A percentile compares a stretch with the other conserved stretches of the same genome.
phyloP scores from a whole-genome alignment of 2,797 vertebrate genomes.

The Phataginus tetradactyla region DNA sequence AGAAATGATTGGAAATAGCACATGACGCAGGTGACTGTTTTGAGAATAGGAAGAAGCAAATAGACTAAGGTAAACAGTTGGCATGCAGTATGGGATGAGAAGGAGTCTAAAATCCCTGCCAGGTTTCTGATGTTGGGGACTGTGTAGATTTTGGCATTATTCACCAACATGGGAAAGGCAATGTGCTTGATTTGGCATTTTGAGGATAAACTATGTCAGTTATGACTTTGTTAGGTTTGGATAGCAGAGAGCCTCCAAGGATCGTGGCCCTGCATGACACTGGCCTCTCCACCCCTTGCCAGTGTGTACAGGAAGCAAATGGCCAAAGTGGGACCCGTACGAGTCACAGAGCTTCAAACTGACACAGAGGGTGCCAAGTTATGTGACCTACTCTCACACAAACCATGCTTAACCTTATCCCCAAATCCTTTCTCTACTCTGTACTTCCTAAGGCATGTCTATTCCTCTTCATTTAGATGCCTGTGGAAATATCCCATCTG shows the following conservation, averaged over 20 bases:
- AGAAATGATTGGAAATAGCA: not conserved
- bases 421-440: not conserved
- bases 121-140: not conserved
- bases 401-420: not conserved
- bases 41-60: not conserved
- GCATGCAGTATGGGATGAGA: rapidly evolving
- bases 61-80: not conserved
- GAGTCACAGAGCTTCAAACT: not conserved
- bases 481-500: not conserved
- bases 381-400: not conserved
- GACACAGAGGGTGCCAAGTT: no score
- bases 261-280: not conserved
- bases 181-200: not conserved
- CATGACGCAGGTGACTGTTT: not conserved
- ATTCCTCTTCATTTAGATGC: not conserved
- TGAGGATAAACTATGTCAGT: not conserved
- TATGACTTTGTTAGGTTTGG: not conserved
- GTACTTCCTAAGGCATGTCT: not conserved
- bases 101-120: not conserved
- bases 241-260: not conserved
- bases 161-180: not conserved
- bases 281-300: not conserved
- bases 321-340: not conserved
- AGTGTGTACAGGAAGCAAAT: not conserved
- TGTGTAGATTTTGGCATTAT: not conserved